Evolutionary conservation across 2,113 vertebrate species (phyloP).

Genomic region (Burhinus oedicnemus): DNA sequence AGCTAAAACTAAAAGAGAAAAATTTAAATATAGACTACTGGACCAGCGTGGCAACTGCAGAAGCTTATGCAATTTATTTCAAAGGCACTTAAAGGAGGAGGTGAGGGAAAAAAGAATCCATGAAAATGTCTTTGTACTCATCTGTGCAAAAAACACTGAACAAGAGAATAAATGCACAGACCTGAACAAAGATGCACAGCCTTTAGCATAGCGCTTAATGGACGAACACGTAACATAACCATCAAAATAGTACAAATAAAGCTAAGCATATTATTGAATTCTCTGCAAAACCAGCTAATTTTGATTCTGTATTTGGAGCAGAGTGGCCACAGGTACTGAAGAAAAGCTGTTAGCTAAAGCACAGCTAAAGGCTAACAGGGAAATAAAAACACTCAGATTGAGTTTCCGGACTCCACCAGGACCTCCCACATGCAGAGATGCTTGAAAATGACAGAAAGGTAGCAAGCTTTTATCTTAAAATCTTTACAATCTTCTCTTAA

Average conservation of each 20-base stretch:
- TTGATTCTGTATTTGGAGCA: constrained; percentile 4
- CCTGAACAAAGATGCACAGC: constrained; percentile 3
- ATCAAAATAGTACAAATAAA: neutral
- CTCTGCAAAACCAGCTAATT: constrained; percentile 1
- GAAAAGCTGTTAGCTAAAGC: constrained; percentile 25
- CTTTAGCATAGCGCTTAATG: neutral
- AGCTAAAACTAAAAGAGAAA: neutral
- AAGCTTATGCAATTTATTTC: constrained; percentile 20
- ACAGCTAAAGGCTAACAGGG: neutral
- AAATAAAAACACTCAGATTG: neutral
- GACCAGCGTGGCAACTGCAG: neutral
- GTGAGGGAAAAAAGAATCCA: neutral
- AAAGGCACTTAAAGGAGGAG: constrained; percentile 26
- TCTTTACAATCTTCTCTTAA: neutral
- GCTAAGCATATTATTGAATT: constrained; percentile 14
- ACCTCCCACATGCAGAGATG: neutral
- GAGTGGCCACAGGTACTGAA: constrained; percentile 17
- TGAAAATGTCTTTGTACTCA: neutral
- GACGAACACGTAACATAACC: neutral
- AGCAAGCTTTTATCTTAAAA: neutral
- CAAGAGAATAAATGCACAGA: constrained; percentile 20
- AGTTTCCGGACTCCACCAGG: neutral
- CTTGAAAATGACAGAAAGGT: neutral
- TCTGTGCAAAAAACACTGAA: constrained; percentile 10
- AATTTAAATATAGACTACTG: neutral